phyloP scores from a whole-genome alignment of 1,140 invertebrate genomes.

The Calosoma granatense region DNA sequence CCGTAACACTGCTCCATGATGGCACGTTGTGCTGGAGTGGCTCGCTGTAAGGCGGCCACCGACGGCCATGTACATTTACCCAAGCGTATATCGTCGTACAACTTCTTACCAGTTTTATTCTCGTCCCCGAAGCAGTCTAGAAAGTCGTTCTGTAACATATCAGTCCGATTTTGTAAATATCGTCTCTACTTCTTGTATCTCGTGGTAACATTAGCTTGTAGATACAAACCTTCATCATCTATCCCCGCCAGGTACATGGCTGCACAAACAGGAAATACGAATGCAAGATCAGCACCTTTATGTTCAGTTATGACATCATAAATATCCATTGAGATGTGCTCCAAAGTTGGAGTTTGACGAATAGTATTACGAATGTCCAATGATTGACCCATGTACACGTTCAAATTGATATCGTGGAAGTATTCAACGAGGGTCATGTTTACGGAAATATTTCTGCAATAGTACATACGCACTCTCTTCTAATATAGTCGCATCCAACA shows the following conservation, averaged over 20 bases:
- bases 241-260: slow-evolving; percentile 82
- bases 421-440: slow-evolving; percentile 70
- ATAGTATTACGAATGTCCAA: slow-evolving; percentile 56
- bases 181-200: background rate
- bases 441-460: slow-evolving; percentile 65
- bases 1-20: slow-evolving; percentile 79
- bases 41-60: slow-evolving; percentile 76
- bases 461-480: slow-evolving; percentile 69
- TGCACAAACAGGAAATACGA: slow-evolving; percentile 79
- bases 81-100: slow-evolving; percentile 85
- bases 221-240: slow-evolving; percentile 66
- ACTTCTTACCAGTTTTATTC: slow-evolving; percentile 75
- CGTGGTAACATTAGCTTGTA: slow-evolving; percentile 59
- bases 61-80: slow-evolving; percentile 95
- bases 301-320: slow-evolving; percentile 90
- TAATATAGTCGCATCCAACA: slow-evolving; percentile 83
- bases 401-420: slow-evolving; percentile 76
- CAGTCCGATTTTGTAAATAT: slow-evolving; percentile 9
- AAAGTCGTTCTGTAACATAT: slow-evolving; percentile 75
- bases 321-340: slow-evolving; percentile 72
- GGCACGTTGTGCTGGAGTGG: slow-evolving; percentile 58
- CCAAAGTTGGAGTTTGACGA: slow-evolving; percentile 54
- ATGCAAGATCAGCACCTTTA: slow-evolving; percentile 93
- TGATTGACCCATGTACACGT: slow-evolving; percentile 69
- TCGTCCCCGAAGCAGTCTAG: slow-evolving; percentile 88